These are phyloP conservation scores for Mizuhopecten yessoensis DNA, from an alignment of 1,140 invertebrate species.

Conservation along the genomic window DNA sequence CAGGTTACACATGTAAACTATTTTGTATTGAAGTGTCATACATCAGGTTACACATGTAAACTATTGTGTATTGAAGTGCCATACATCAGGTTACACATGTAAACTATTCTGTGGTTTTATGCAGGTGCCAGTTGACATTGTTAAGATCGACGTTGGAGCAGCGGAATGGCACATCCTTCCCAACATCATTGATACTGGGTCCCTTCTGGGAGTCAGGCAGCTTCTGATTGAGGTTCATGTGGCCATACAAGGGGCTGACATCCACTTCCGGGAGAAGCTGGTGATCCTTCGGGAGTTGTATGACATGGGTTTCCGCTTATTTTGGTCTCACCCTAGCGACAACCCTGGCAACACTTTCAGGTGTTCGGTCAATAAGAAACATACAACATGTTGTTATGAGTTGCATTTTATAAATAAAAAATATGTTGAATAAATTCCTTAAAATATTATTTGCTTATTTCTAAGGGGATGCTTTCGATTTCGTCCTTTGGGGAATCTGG, in stretches of 20 bases:
- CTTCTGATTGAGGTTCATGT: slow-evolving; percentile 9
- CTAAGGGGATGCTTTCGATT: no score
- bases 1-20: no score
- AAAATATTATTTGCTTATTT: no score
- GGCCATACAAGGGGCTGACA: neutral
- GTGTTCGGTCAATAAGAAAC: neutral
- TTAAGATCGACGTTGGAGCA: neutral
- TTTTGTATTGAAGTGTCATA: no score
- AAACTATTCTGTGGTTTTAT: no score
- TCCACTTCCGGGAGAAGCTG: slow-evolving; percentile 13
- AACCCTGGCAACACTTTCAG: neutral
- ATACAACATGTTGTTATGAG: neutral
- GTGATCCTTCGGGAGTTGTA: neutral
- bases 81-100: no score
- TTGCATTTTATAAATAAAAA: neutral
- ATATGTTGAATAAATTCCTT: neutral
- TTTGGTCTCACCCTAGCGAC: neutral
- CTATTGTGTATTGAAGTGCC: no score
- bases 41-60: no score
- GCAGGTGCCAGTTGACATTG: neutral
- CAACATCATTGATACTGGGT: neutral
- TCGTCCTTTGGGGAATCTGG: no score
- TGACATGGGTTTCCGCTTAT: slow-evolving; percentile 16
- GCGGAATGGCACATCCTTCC: slow-evolving; percentile 3
- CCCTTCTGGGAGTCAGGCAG: neutral